A percentile compares a stretch with the other conserved stretches of the same genome.
These are phyloP conservation scores for Neopelma chrysocephalum DNA, from an alignment of 2,797 vertebrate genomes.

Conservation along the genomic window DNA sequence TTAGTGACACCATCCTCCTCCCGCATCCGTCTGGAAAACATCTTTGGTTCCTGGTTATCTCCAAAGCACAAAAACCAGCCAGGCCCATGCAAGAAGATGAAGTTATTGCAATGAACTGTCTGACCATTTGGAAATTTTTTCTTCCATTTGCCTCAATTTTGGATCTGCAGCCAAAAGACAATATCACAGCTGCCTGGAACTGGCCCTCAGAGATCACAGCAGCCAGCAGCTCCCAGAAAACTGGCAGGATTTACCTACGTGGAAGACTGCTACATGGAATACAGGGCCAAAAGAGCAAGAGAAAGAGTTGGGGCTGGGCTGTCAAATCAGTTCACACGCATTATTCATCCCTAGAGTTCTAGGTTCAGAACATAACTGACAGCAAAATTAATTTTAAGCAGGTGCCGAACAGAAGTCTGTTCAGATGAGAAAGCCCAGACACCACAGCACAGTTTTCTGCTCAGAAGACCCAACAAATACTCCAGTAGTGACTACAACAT, in stretches of 20 bases:
- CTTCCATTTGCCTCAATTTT: not conserved
- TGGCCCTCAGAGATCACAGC: not conserved
- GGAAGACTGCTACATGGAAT: not conserved
- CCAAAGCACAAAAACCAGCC: slow-evolving; percentile 5
- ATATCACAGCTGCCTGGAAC: not conserved
- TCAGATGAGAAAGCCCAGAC: not conserved
- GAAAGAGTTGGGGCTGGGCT: not conserved
- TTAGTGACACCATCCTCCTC: not conserved
- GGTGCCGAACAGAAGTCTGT: not conserved
- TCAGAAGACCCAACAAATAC: not conserved
- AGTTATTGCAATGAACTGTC: not conserved
- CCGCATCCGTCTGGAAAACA: not conserved
- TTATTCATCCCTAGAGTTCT: not conserved
- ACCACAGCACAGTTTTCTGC: not conserved
- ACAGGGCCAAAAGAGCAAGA: not conserved
- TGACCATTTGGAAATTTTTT: not conserved
- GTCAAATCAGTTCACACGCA: not conserved
- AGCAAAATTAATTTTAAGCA: slow-evolving; percentile 1
- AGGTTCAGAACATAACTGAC: not conserved
- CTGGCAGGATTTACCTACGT: not conserved
- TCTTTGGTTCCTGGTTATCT: not conserved
- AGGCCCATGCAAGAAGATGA: slow-evolving; percentile 22
- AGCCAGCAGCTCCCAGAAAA: not conserved
- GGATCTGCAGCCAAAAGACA: not conserved
- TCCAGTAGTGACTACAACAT: not conserved